Evolutionary conservation across 2,797 vertebrate species (phyloP).

Genomic region (Diplodus sargus): DNA sequence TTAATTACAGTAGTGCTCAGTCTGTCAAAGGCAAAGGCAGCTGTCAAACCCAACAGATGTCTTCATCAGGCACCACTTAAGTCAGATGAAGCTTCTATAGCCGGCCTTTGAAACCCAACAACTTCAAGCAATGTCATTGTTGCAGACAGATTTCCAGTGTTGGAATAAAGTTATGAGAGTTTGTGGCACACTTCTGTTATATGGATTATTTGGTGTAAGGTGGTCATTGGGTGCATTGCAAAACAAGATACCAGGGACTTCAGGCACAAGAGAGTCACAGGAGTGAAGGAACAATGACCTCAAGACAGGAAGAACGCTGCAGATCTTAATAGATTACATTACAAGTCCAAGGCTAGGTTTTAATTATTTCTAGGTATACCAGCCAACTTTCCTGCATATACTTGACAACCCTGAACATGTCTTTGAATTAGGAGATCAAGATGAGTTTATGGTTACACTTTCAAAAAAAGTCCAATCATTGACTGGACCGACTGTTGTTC

Average conservation of each 20-base stretch:
- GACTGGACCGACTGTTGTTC: not conserved
- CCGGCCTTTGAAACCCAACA: no score
- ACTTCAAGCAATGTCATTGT: no score
- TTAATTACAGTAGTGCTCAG: conserved; percentile 69
- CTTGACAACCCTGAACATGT: not conserved
- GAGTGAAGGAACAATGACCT: conserved; percentile 14
- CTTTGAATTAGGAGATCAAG: not conserved
- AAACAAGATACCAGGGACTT: conserved; percentile 22
- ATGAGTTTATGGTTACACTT: not conserved
- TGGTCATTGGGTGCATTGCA: conserved; percentile 32
- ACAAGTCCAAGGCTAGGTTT: not conserved
- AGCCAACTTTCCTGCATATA: not conserved
- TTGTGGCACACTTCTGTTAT: no score
- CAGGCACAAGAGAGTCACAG: conserved; percentile 25
- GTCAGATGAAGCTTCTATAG: conserved; percentile 53
- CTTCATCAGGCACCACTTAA: conserved; percentile 64
- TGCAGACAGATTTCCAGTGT: no score
- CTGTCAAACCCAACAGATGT: conserved; percentile 61
- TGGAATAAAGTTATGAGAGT: no score
- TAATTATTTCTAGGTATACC: not conserved
- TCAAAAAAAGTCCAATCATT: not conserved
- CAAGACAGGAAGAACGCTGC: not conserved
- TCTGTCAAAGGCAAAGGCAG: conserved; percentile 58
- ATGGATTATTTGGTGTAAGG: no score
- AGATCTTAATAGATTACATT: not conserved